Evolutionary conservation across 2,797 vertebrate genomes (phyloP).

Genomic region (Tinamus major): DNA sequence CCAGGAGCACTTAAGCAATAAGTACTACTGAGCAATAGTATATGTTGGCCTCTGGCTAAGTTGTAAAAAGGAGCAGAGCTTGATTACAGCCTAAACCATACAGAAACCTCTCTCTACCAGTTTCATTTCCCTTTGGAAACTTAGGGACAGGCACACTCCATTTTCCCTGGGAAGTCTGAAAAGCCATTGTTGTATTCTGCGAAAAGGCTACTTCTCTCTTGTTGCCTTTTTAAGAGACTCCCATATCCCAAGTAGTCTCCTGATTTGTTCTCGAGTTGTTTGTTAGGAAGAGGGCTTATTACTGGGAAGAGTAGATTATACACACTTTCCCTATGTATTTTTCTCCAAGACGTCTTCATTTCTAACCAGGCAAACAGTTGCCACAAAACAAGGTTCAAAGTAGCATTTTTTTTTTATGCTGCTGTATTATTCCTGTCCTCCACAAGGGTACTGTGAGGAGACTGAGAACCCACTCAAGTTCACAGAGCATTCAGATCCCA

Average conservation of each 20-base stretch:
- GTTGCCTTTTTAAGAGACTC: background rate
- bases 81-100: background rate
- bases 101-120: background rate
- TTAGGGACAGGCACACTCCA: background rate
- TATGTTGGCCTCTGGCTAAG: background rate
- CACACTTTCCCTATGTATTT: background rate
- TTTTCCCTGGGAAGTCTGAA: background rate
- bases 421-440: background rate
- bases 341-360: background rate
- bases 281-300: background rate
- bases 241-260: background rate
- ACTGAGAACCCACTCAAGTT: background rate
- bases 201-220: background rate
- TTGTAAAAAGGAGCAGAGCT: background rate
- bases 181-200: background rate
- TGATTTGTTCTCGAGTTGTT: background rate
- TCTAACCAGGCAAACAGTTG: background rate
- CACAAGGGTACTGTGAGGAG: background rate
- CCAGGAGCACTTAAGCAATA: background rate
- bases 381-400: background rate
- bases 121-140: background rate
- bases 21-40: background rate
- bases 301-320: background rate
- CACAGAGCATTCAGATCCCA: background rate
- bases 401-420: background rate